A percentile compares a stretch with the other conserved stretches of the same genome.
phyloP scores from a whole-genome alignment of 2,113 vertebrate genomes.

The Xenopus borealis region DNA sequence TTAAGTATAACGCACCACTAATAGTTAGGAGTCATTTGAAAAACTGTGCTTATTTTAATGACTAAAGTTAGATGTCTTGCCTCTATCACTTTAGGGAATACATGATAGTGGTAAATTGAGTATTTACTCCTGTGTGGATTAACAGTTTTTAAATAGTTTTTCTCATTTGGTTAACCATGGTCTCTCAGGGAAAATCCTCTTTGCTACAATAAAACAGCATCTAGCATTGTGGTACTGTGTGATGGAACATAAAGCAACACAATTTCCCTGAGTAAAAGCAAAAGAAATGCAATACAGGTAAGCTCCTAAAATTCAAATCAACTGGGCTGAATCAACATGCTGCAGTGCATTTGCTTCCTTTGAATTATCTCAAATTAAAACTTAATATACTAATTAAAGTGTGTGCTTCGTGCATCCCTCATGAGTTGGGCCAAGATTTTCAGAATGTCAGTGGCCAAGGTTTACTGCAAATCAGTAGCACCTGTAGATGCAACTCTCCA shows the following conservation, averaged over 20 bases:
- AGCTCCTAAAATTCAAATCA: too few species aligned
- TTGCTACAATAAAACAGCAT: constrained; percentile 30
- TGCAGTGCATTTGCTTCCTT: too few species aligned
- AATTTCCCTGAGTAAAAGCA: constrained; percentile 14
- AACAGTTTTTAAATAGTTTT: constrained; percentile 40
- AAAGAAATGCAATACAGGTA: constrained; percentile 5
- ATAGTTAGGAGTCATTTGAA: neutral
- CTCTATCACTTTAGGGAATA: constrained; percentile 35
- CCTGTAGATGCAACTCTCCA: too few species aligned
- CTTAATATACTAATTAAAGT: too few species aligned
- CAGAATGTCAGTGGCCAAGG: too few species aligned
- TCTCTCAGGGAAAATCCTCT: constrained; percentile 36
- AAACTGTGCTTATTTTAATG: constrained; percentile 15
- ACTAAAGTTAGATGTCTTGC: constrained; percentile 19
- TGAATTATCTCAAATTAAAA: too few species aligned
- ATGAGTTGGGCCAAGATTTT: too few species aligned
- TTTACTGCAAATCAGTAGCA: too few species aligned
- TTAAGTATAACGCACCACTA: neutral
- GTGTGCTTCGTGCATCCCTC: too few species aligned
- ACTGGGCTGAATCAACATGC: too few species aligned
- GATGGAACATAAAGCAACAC: constrained; percentile 27
- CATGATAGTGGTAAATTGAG: constrained; percentile 30
- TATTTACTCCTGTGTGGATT: constrained; percentile 38
- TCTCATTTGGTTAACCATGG: constrained; percentile 32
- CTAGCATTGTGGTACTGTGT: constrained; percentile 11